phyloP scores from a whole-genome alignment of 92 coral and sea anemone species.

The Epizoanthus illoricatus region DNA sequence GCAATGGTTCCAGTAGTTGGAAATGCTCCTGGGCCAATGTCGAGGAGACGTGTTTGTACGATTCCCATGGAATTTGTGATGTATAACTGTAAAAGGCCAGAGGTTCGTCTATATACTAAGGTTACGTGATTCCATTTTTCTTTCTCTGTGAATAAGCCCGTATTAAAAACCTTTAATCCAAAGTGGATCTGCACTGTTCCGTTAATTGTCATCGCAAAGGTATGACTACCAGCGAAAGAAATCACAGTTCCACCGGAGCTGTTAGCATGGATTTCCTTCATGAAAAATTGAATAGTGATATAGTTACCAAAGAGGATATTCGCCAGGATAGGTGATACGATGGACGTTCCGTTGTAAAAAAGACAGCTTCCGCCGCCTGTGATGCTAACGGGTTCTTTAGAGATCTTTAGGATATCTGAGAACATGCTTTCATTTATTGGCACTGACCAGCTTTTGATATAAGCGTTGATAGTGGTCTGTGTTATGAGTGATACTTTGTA shows the following conservation, averaged over 20 bases:
- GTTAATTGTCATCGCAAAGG: slow-evolving; percentile 57
- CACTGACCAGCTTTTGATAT: slow-evolving; percentile 48
- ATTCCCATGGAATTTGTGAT: slow-evolving; percentile 29
- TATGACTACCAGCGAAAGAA: slow-evolving; percentile 50
- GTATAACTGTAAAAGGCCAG: slow-evolving; percentile 55
- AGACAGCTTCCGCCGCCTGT: slow-evolving; percentile 64
- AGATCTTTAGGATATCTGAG: slow-evolving; percentile 43
- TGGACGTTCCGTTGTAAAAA: slow-evolving; percentile 46
- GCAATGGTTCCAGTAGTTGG: slow-evolving; percentile 49
- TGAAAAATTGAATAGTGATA: slow-evolving; percentile 58
- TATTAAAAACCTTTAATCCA: slow-evolving; percentile 44
- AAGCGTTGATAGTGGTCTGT: slow-evolving; percentile 43
- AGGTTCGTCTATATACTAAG: slow-evolving; percentile 48
- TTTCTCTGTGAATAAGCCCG: slow-evolving; percentile 35
- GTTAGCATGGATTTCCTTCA: slow-evolving; percentile 41
- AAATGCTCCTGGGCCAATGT: slow-evolving; percentile 60
- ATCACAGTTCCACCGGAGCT: slow-evolving; percentile 44
- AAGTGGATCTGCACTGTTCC: slow-evolving; percentile 48
- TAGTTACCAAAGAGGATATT: slow-evolving; percentile 42
- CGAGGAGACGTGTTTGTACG: slow-evolving; percentile 31
- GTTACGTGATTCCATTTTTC: slow-evolving; percentile 62
- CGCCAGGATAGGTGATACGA: slow-evolving; percentile 49
- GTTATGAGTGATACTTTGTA: slow-evolving; percentile 39
- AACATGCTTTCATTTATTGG: slow-evolving; percentile 58
- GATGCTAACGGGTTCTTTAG: slow-evolving; percentile 49